Evolutionary conservation across 2,113 vertebrate genomes (phyloP).

Genomic region (Pluvianellus socialis): DNA sequence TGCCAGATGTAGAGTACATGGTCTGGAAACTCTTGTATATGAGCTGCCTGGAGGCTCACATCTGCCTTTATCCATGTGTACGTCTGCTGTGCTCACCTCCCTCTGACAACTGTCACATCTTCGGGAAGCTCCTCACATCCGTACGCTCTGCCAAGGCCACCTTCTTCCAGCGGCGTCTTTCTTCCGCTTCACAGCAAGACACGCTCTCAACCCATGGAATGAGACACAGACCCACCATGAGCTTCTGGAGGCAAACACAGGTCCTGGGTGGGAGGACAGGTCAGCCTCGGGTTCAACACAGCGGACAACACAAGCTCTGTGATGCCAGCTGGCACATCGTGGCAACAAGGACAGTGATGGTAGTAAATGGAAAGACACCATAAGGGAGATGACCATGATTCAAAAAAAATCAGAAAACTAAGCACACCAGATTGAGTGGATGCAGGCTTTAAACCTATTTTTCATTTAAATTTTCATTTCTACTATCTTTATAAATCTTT

Average conservation of each 20-base stretch:
- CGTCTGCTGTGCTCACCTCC: not conserved
- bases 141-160: not conserved
- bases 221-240: not conserved
- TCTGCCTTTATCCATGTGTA: not conserved
- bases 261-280: not conserved
- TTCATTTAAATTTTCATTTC: not conserved
- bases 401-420: not conserved
- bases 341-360: not conserved
- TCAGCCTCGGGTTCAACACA: not conserved
- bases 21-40: not conserved
- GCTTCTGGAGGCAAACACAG: not conserved
- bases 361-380: not conserved
- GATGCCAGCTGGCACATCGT: not conserved
- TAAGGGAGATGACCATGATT: accelerated
- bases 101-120: not conserved
- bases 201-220: too few relatives aligned
- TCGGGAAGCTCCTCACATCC: not conserved
- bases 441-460: not conserved
- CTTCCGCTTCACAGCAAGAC: not conserved
- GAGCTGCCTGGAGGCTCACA: not conserved
- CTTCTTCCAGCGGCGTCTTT: not conserved
- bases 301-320: not conserved
- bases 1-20: not conserved
- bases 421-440: not conserved
- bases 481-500: not conserved